Percentiles rank a stretch among this genome's conserved stretches.
Evolutionary conservation across 2,888 invertebrate genomes (phyloP).

Genomic region (Beris chalybata): DNA sequence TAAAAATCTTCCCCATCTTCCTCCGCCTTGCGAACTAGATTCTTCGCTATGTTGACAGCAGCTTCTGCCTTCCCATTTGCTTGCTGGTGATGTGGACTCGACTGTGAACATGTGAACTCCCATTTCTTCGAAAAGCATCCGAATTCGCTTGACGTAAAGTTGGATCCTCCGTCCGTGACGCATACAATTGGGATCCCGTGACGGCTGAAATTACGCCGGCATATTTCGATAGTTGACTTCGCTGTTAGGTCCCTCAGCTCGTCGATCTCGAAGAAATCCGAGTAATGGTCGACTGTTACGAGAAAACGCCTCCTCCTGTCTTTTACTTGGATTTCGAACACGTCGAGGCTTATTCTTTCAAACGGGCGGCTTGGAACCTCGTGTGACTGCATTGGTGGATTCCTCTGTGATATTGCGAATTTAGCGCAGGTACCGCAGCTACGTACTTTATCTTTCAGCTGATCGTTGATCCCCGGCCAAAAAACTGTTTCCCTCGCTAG

Average conservation of each 20-base stretch:
- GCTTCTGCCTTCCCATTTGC: conserved; percentile 9
- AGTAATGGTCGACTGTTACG: not conserved
- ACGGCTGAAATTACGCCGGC: not conserved
- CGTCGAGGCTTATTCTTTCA: not conserved
- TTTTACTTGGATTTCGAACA: not conserved
- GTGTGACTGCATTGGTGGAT: not conserved
- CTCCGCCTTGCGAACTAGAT: not conserved
- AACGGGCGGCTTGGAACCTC: not conserved
- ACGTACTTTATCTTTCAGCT: conserved; percentile 7
- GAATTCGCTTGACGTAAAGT: too few relatives aligned
- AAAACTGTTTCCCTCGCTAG: conserved; percentile 27
- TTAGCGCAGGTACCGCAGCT: not conserved
- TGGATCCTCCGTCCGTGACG: too few relatives aligned
- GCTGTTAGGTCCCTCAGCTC: not conserved
- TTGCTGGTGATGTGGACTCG: not conserved
- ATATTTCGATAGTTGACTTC: not conserved
- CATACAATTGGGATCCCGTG: too few relatives aligned
- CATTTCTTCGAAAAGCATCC: too few relatives aligned
- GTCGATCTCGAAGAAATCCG: not conserved
- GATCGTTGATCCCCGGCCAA: conserved; percentile 21
- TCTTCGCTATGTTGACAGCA: conserved; percentile 3
- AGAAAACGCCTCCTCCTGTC: not conserved
- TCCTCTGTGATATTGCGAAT: not conserved
- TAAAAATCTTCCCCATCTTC: too few relatives aligned
- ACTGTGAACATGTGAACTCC: not conserved